phyloP scores from a whole-genome alignment of 2,888 invertebrate genomes.

The Cheilosia grossa region DNA sequence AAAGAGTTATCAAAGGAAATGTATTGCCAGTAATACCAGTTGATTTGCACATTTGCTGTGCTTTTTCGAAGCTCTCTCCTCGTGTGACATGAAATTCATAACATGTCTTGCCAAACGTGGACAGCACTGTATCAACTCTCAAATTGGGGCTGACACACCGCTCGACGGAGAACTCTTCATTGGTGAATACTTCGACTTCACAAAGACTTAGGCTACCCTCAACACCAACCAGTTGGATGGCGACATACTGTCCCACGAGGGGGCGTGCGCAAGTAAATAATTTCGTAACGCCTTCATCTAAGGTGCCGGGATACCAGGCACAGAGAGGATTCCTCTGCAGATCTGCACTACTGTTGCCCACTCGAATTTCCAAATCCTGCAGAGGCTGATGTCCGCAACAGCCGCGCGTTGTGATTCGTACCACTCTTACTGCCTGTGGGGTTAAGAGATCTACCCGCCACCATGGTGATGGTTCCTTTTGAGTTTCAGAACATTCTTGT shows the following conservation, averaged over 20 bases:
- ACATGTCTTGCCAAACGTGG: slow-evolving; percentile 93
- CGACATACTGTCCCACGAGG: slow-evolving; percentile 93
- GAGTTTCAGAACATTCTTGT: slow-evolving; percentile 94
- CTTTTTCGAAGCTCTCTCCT: slow-evolving; percentile 93
- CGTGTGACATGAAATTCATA: slow-evolving; percentile 93
- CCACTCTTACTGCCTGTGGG: slow-evolving; percentile 93
- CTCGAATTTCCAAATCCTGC: slow-evolving; percentile 94
- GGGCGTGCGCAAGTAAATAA: slow-evolving; percentile 94
- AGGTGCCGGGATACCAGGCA: slow-evolving; percentile 96
- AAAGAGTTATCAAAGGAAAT: not conserved
- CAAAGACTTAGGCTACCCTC: slow-evolving; percentile 95
- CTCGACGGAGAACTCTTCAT: slow-evolving; percentile 94
- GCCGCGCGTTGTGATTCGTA: slow-evolving; percentile 90
- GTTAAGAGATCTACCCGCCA: slow-evolving; percentile 95
- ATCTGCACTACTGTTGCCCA: slow-evolving; percentile 95
- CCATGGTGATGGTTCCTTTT: slow-evolving; percentile 95
- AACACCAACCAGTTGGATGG: slow-evolving; percentile 94
- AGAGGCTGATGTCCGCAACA: slow-evolving; percentile 92
- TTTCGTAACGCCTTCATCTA: slow-evolving; percentile 96
- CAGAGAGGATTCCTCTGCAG: slow-evolving; percentile 94
- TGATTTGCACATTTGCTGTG: slow-evolving; percentile 89
- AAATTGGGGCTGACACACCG: slow-evolving; percentile 90
- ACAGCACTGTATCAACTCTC: slow-evolving; percentile 91
- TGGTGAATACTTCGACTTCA: slow-evolving; percentile 96
- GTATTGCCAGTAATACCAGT: slow-evolving; percentile 84